Base-by-base conservation (phyloP, 2,113 vertebrate genomes). In the Pristiophorus japonicus region DNA sequence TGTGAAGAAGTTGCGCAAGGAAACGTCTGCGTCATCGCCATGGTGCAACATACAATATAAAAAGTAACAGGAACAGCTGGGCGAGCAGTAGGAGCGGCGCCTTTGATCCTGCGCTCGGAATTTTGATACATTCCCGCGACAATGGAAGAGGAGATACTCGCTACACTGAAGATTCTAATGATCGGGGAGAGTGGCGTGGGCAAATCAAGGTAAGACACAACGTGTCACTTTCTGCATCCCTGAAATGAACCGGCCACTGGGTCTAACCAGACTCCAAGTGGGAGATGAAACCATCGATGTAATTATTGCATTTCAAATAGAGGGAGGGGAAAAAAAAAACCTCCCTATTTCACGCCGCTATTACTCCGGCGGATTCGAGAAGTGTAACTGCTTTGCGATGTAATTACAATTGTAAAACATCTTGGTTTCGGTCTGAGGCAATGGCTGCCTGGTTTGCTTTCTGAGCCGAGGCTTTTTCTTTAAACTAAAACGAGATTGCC, bases 141-240 rank as follows among this genome's bases (percentile, higher is more conserved):
- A 62, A 95, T 95, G 95, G 95, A 81, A 38, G 95, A 95, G 78
- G 95, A 84, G 34, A n/a, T 62, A 45, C 70, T 62, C 4, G 94
- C 96, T 14, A 94, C 96, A 0, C 78, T 96, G 96, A 96, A 96
- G 96, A 67, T 96, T 96, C 85, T 96, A 0, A 51, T 96, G n/a
- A 0, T 97, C 18, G 97, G 97, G 0, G 97, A 96, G 95, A 97
- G 97, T 95, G 96, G 67, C 6, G 96, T 96, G 95, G 97, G 97
- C 0, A 96, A 96, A 95, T 96, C 96, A 95, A 75, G 97, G 97
- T 96, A 95, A 95, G 63, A 51, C 1, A 22, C 42, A 63, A 65
- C 34, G 16, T 65, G 59, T 92, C 34, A 92, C 1, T 65, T 92
- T 65, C 34, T 38, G 18, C 2, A 22, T 88, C 34, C 5, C 16